phyloP scores from a whole-genome alignment of 2,113 vertebrate genomes.

The Taxidea taxus region DNA sequence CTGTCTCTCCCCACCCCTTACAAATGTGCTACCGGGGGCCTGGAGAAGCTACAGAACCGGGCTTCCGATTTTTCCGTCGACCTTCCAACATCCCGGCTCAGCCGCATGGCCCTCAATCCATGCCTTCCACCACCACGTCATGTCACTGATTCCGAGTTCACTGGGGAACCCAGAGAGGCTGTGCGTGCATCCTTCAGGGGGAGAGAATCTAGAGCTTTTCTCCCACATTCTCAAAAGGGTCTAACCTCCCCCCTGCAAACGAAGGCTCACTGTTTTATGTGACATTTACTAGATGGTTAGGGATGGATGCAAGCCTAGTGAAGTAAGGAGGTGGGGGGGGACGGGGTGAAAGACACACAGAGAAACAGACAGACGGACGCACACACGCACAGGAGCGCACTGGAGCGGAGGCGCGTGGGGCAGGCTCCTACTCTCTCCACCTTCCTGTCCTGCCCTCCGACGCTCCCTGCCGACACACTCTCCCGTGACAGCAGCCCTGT shows the following conservation, averaged over 20 bases:
- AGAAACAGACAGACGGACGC: neutral
- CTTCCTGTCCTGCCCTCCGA: neutral
- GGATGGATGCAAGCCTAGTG: neutral
- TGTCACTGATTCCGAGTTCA: neutral
- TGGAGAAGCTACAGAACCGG: neutral
- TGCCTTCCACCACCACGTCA: rapidly evolving
- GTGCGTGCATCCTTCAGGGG: neutral
- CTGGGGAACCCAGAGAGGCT: neutral
- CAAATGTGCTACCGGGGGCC: rapidly evolving
- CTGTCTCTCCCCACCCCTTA: too few relatives aligned
- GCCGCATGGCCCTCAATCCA: neutral
- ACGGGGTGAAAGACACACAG: too few relatives aligned
- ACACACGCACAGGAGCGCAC: neutral
- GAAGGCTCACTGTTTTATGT: neutral
- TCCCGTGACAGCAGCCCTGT: rapidly evolving
- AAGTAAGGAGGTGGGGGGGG: neutral
- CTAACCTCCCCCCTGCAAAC: neutral
- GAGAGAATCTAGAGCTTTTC: neutral
- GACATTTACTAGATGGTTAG: neutral
- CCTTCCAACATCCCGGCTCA: rapidly evolving
- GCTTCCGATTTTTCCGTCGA: neutral
- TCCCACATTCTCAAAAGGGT: neutral
- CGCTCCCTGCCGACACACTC: rapidly evolving
- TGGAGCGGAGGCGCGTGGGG: too few relatives aligned
- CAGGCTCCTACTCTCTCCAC: rapidly evolving